Base-by-base conservation (phyloP, 1,140 invertebrate species). In the Pollicipes pollicipes region DNA sequence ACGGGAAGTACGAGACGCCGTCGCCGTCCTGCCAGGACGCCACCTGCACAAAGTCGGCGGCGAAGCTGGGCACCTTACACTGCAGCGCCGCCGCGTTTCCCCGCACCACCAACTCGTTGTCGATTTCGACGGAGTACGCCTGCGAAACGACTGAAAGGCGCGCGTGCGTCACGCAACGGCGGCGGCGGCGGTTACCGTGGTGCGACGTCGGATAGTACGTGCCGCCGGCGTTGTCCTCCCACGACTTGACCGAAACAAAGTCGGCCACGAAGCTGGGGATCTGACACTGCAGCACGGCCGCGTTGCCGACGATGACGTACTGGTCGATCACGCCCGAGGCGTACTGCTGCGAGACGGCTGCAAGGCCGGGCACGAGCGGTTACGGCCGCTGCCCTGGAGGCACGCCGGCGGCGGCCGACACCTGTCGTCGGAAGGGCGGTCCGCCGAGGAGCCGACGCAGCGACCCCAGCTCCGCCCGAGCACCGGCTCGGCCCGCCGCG, bases 21-120 rank as follows among this genome's bases (percentile, higher is more conserved):
- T 89, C 87, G 73, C 86, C 89, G 75, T 88, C 87, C 72, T 90
- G 86, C 93, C 93, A 97, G 70, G 89, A 86, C 76, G 91, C 89
- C 13, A 96, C 91, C 76, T 87, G 85, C 35, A 95, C 88, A 79
- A 93, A 95, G 82, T 95, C 91, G 66, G 89, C 87, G 64, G 95
- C 90, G 81, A 93, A 95, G 28, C 88, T 90, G 29, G 93, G 93
- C 75, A 96, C 91, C 78, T 89, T 87, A 82, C 93, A 97, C 79
- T 92, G 93, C 68, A 97, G 83, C 74, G 96, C 87, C n/a, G 92
- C 93, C 66, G 91, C 88, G 80, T 95, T 95, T 69, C 92, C 92
- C 78, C 88, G 86, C 76, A 95, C 95, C 8, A 93, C 91, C 82
- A 93, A 95, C 74, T 93, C 92, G 80, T 95, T 93, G 82, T 91